Evolutionary conservation across 1,140 invertebrate genomes (phyloP), one percentile per base, ranked within the genome.

Genomic region (Centruroides vittatus): DNA sequence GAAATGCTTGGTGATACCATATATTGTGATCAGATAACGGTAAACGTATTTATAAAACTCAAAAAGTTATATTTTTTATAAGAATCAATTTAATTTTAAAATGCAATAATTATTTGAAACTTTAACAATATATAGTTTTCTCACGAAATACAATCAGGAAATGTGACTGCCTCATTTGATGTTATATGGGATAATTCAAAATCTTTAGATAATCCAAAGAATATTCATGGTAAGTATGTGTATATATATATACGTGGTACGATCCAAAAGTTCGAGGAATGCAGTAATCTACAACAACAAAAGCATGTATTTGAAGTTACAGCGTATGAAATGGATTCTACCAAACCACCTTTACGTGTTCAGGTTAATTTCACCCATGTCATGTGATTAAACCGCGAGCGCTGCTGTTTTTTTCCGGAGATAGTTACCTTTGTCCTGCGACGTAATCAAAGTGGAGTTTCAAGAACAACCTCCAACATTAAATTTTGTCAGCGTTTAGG

Each of bases 121-220:
- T 23, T 12, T 23, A 5, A 35, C 23, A 23, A 23, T 23, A 60
- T 57, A 5, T 53, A 66, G 60, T 72, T 72, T 61, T 61, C 62
- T 36, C 73, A 71, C 59, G 57, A 48, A 11, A 66, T 61, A 35
- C 64, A 61, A 52, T 68, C 86, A 6, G 86, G 90, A 11, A 94
- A 94, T 75, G 89, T 93, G 64, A 94, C 88, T 3, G 91, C 91
- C 35, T 88, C 89, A 3, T 95, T 95, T 75, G 91, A 89, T 59
- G 90, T 96, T 53, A 93, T 94, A 70, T 95, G 91, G 91, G 91
- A 89, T 62, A 89, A 89, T 5, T 91, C 87, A 0, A 96, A 93
- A 71, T 90, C 92, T 4, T 77, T 96, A 63, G 92, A 96, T 75
- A 96, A 96, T 79, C 92, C 92, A 1, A 86, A 93, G 73, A 89